phyloP scores from a whole-genome alignment of 2,797 vertebrate species.

The Bovichtus diacanthus region DNA sequence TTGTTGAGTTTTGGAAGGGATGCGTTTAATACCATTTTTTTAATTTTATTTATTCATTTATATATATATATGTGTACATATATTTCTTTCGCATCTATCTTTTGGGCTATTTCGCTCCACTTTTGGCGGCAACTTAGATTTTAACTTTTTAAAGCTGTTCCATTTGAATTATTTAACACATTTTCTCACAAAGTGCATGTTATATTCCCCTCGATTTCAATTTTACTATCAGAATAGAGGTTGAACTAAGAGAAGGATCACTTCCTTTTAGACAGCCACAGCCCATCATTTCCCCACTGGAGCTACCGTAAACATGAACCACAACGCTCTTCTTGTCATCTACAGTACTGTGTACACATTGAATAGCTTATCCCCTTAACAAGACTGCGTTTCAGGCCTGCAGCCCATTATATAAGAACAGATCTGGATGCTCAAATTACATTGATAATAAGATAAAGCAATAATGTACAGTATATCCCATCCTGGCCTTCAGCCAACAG shows the following conservation, averaged over 20 bases:
- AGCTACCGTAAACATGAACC: conserved; percentile 39
- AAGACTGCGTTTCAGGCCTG: conserved; percentile 15
- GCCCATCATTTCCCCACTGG: conserved; percentile 14
- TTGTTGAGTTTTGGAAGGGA: conserved; percentile 13
- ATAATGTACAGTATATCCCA: conserved; percentile 36
- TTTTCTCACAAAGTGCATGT: not conserved
- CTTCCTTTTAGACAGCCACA: conserved; percentile 22
- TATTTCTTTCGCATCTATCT: too few species aligned
- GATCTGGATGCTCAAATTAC: conserved; percentile 36
- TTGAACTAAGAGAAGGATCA: conserved; percentile 11
- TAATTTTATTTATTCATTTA: too few species aligned
- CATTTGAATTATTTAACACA: not conserved
- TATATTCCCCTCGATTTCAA: not conserved
- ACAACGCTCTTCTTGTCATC: conserved; percentile 40
- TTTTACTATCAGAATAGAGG: not conserved
- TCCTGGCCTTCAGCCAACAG: conserved; percentile 15
- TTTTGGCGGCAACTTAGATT: not conserved
- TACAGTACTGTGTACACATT: conserved; percentile 23
- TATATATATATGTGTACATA: too few species aligned
- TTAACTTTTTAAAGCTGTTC: not conserved
- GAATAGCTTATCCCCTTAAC: conserved; percentile 20
- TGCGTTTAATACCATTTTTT: conserved; percentile 11
- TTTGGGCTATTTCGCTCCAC: not conserved
- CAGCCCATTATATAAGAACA: conserved; percentile 43
- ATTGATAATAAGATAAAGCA: conserved; percentile 37